Percentiles rank a stretch among this genome's conserved stretches.
These are phyloP conservation scores for Rhogogaster chlorosoma DNA, from an alignment of 2,888 invertebrate species.

Conservation along the genomic window DNA sequence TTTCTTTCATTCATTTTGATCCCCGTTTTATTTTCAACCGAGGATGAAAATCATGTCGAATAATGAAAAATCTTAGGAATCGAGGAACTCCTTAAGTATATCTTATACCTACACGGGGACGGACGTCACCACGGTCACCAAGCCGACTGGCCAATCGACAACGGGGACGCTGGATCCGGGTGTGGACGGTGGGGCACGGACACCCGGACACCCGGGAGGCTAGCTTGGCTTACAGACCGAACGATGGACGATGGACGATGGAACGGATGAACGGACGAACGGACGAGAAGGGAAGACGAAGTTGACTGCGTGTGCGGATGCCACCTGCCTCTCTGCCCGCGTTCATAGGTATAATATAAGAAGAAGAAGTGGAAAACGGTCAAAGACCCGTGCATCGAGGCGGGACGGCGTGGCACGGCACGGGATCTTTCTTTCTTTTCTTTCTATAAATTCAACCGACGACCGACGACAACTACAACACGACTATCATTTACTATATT, in stretches of 20 bases:
- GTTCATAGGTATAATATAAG: constrained; percentile 25
- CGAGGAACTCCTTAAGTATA: background rate
- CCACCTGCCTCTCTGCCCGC: constrained; percentile 43
- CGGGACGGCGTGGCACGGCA: constrained; percentile 49
- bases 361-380: constrained; percentile 57
- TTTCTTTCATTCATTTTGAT: background rate
- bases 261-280: constrained; percentile 50
- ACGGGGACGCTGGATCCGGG: constrained; percentile 63
- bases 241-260: constrained; percentile 56
- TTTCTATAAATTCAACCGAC: constrained; percentile 11
- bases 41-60: background rate
- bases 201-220: constrained; percentile 32
- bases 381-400: constrained; percentile 57
- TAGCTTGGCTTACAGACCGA: background rate
- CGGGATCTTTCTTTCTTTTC: constrained; percentile 46
- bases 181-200: constrained; percentile 56
- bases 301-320: constrained; percentile 44
- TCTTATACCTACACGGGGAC: constrained; percentile 8
- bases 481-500: background rate
- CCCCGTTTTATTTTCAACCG: background rate
- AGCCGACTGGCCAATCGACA: constrained; percentile 61
- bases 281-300: constrained; percentile 18
- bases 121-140: constrained; percentile 60
- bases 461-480: constrained; percentile 1
- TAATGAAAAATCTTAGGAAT: background rate